Evolutionary conservation across 2,113 vertebrate genomes (phyloP), one percentile per base, ranked within the genome.

Genomic region (Rhinoptilus africanus): DNA sequence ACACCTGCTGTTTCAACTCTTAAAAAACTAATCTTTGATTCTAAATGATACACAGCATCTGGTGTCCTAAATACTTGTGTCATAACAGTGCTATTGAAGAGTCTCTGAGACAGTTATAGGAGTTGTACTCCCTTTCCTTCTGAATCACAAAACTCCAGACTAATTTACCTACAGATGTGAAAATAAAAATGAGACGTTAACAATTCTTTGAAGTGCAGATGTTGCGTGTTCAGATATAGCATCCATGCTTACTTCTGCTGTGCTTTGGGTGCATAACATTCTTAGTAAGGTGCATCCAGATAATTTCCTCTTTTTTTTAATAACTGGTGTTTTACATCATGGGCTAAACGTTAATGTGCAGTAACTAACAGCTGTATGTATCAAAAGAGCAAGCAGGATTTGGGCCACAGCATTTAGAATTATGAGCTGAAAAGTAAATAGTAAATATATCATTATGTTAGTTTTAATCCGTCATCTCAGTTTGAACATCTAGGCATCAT

Each of bases 341-440:
- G 50, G 27, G 14, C 39, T 79, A 77, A 91, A 72, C 19, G n/a
- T 75, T 73, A 64, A 62, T 22, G 9, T 47, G 53, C 41, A 67
- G 45, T 62, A 62, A 72, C 35, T 64, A 86, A 41, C 53, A 73
- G 48, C 73, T 79, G 45, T 41, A 34, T 50, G 56, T 20, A 64
- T 85, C 73, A 75, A 92, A 92, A 89, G 24, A 95, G 57, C 48
- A 88, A 87, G 74, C 37, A 92, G 50, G n/a, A 88, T 92, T 95
- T 95, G 87, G n/a, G 75, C 50, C 53, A 63, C 32, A 59, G 50
- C 47, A 48, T 89, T 92, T 69, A 69, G 53, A 95, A 77, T 81
- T 92, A 67, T 34, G 43, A 88, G 10, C 66, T 13, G 5, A 88
- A 79, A 94, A 87, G 6, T 79, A 77, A 95, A 85, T 54, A 93